Base-by-base conservation (phyloP, 2,888 invertebrate species). In the Scaptomyza reducta region DNA sequence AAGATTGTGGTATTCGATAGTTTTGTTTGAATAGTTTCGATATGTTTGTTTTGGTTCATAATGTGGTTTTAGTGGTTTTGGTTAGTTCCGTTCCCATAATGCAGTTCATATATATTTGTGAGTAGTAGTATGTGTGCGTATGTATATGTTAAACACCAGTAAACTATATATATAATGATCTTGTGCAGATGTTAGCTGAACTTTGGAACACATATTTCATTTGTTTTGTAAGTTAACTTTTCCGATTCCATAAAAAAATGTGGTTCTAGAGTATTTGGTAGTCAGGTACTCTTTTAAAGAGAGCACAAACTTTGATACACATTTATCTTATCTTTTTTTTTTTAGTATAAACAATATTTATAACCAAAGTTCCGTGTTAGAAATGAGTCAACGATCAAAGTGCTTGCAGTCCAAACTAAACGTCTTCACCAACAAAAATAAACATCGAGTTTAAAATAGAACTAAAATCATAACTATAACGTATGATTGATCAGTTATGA, bases 361-460 rank as follows among this genome's bases (percentile, higher is more conserved):
- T 41, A 11, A 27, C 31, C 46, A 14, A 9, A 22, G 13, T 14
- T 55, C 13, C 25, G 25, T 13, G 25, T 6, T 14, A 35, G 14
- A 22, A 55, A 40, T 73, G 73, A 73, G 31, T 73, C 73, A 73
- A 58, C 60, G 60, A 29, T 44, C 77, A 60, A 64, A 57, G 54
- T 70, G 25, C 42, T 31, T 14, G 9, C 40, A 41, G 14, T 41
- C n/a, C 6, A 40, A 61, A 25, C 10, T 18, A 14, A 29, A 45
- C 9, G 27, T 59, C n/a, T 38, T 42, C 27, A n/a, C 27, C 18
- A 10, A 14, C 5, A 22, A 57, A 71, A 46, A 56, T 31, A 31
- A 25, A 25, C 41, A 14, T 35, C 47, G 38, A 1, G n/a, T 18
- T 18, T 9, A 42, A 63, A 51, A 45, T 13, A 31, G 1, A 49